Evolutionary conservation across 2,888 invertebrate genomes (phyloP), one percentile per base, ranked within the genome.

Genomic region (Troides helena): DNA sequence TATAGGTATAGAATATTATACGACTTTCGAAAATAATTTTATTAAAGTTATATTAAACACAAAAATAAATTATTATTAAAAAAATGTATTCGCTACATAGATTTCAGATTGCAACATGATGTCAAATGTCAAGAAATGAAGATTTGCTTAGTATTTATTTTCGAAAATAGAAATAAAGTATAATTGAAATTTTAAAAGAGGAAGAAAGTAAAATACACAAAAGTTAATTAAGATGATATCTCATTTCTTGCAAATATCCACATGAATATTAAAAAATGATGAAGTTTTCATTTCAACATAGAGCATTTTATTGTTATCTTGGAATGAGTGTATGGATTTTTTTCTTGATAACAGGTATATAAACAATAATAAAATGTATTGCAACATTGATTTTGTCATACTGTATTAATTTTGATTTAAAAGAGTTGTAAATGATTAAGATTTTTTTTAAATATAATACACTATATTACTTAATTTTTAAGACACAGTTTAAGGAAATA

Each of bases 241-340:
- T 23, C 14, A 25, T 7, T 30, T 59, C 59, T 23, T 25, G 14
- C 25, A 59, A 59, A 17, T 2, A 59, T 25, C 30, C 23, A 36
- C 59, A 58, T 88, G 82, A 74, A 80, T 85, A 69, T 68, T 83
- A 66, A 75, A 86, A 86, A 85, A 88, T 87, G 73, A 90, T 92
- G 89, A 92, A 90, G 83, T 90, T 91, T 81, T 87, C 93, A 10
- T 92, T 91, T 77, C 96, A 96, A 81, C 96, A 96, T 82, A 94
- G 96, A 80, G 96, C 97, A 46, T 93, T 97, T 81, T 96, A 97
- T 81, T 97, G 97, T 88, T 97, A 97, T 82, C 89, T 97, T 77
- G 94, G 97, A 70, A 94, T 97, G 90, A 96, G 95, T 86, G 84
- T 97, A 74, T 97, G 97, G 97, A 96, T 97, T 82, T 95, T 96